phyloP scores from a whole-genome alignment of 1,140 invertebrate genomes.

The Drosophila cardini region DNA sequence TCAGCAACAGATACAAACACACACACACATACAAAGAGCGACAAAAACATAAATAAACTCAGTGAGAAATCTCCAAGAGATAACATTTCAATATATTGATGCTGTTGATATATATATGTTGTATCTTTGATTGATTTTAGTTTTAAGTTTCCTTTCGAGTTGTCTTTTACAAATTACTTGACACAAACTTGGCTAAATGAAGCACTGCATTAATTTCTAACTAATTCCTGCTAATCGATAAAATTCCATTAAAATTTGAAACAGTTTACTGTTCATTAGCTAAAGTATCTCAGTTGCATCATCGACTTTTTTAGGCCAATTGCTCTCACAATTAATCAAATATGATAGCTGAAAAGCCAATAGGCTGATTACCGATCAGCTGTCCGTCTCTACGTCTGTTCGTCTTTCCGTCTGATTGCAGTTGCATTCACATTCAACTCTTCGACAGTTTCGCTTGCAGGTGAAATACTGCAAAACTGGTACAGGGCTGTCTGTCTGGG shows the following conservation, averaged over 20 bases:
- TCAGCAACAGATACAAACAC: constrained; percentile 36
- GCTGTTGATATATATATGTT: too few species aligned
- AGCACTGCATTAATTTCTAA: neutral
- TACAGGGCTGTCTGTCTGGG: constrained; percentile 33
- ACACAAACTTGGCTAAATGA: constrained; percentile 50
- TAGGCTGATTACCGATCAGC: neutral
- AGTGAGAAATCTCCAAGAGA: constrained; percentile 48
- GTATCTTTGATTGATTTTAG: constrained; percentile 72
- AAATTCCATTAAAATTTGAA: constrained; percentile 3
- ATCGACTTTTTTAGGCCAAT: constrained; percentile 15
- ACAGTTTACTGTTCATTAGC: constrained; percentile 7
- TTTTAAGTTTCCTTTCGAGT: constrained; percentile 24
- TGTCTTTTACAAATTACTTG: constrained; percentile 65
- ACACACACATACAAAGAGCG: constrained; percentile 7
- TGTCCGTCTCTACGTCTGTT: too few species aligned
- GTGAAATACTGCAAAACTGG: constrained; percentile 40
- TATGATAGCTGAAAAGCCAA: constrained; percentile 24
- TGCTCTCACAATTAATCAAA: constrained; percentile 43
- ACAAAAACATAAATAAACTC: constrained; percentile 36
- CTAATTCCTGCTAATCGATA: constrained; percentile 15
- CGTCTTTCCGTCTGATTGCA: constrained; percentile 15
- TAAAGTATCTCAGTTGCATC: constrained; percentile 32
- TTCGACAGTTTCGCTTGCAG: constrained; percentile 16
- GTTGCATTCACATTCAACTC: constrained; percentile 26
- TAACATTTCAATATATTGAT: constrained; percentile 71